A percentile compares a stretch with the other conserved stretches of the same genome.
Evolutionary conservation across 2,113 vertebrate species (phyloP).

Genomic region (Elgaria multicarinata): DNA sequence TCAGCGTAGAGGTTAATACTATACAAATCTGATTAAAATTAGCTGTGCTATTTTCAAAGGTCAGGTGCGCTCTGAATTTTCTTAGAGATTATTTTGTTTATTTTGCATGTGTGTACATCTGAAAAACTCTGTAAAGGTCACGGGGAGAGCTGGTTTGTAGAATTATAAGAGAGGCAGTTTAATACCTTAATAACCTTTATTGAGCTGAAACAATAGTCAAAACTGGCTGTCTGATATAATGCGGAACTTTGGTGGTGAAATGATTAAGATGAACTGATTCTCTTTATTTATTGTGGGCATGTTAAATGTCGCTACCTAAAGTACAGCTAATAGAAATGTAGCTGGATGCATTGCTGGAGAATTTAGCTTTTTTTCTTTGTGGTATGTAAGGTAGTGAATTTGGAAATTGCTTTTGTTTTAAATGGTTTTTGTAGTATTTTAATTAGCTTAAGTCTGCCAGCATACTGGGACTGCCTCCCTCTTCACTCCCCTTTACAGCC

Average conservation of each 20-base stretch:
- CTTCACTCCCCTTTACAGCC: too few relatives aligned
- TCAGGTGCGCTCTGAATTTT: slow-evolving; percentile 77
- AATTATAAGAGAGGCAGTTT: slow-evolving; percentile 72
- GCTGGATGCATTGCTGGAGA: not conserved
- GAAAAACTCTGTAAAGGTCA: slow-evolving; percentile 79
- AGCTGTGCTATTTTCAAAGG: slow-evolving; percentile 78
- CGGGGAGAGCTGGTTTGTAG: slow-evolving; percentile 72
- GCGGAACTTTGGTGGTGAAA: not conserved
- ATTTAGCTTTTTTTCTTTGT: not conserved
- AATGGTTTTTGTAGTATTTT: not conserved
- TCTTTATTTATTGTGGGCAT: not conserved
- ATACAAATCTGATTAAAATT: slow-evolving; percentile 81
- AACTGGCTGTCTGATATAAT: slow-evolving; percentile 32
- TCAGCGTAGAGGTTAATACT: slow-evolving; percentile 68
- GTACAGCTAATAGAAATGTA: not conserved
- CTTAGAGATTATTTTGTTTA: slow-evolving; percentile 85
- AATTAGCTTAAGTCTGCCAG: not conserved
- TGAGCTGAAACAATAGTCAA: slow-evolving; percentile 66
- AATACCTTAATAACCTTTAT: slow-evolving; percentile 65
- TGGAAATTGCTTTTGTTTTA: not conserved
- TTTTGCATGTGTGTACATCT: slow-evolving; percentile 77
- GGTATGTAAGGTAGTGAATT: not conserved
- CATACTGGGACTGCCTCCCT: too few relatives aligned
- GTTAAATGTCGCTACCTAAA: not conserved
- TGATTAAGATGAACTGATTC: not conserved